Percentiles rank a stretch among this genome's conserved stretches.
Evolutionary conservation across 2,888 invertebrate genomes (phyloP).

Genomic region (Cistogaster globosa): DNA sequence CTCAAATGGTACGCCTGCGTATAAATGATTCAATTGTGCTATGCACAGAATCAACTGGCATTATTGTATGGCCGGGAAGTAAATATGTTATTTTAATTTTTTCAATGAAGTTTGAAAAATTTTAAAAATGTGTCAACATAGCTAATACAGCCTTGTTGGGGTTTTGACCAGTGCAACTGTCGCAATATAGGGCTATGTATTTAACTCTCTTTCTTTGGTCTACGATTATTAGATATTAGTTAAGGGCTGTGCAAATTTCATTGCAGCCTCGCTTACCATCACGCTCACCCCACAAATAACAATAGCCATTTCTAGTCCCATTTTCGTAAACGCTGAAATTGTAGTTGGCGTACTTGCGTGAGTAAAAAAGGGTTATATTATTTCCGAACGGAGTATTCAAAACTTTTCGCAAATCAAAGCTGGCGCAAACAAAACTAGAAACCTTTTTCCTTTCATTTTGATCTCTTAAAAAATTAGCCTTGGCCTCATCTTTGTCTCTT

Average conservation of each 20-base stretch:
- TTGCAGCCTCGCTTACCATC: background rate
- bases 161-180: conserved; percentile 28
- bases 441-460: conserved; percentile 47
- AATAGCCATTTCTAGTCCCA: conserved; percentile 52
- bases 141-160: conserved; percentile 17
- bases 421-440: conserved; percentile 41
- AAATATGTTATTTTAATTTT: conserved; percentile 55
- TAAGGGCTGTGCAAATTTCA: conserved; percentile 34
- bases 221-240: conserved; percentile 39
- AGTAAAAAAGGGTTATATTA: conserved; percentile 28
- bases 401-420: conserved; percentile 34
- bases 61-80: conserved; percentile 50
- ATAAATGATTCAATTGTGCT: conserved; percentile 49
- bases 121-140: conserved; percentile 35
- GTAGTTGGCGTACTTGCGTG: conserved; percentile 38
- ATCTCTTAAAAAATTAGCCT: conserved; percentile 60
- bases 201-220: conserved; percentile 37
- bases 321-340: conserved; percentile 55
- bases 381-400: conserved; percentile 27
- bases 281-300: conserved; percentile 49
- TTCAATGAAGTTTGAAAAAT: conserved; percentile 38
- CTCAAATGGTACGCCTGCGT: conserved; percentile 44
- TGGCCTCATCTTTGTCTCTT: conserved; percentile 53
- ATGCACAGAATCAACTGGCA: conserved; percentile 56
- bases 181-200: conserved; percentile 37